A percentile compares a stretch with the other conserved stretches of the same genome.
Evolutionary conservation across 2,113 vertebrate species (phyloP).

Genomic region (Gymnorhina tibicen): DNA sequence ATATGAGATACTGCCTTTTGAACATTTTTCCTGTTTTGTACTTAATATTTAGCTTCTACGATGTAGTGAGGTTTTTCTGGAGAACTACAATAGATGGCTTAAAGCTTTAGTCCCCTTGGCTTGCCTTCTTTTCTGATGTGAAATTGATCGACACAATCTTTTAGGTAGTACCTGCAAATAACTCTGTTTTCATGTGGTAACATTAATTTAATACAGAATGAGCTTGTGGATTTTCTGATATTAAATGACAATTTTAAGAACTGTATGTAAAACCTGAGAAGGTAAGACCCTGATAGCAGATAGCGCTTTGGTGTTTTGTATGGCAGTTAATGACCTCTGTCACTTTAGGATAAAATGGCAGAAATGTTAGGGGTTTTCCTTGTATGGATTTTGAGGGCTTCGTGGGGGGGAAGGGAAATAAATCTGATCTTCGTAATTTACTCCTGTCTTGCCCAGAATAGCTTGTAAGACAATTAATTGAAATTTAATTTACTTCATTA

Average conservation of each 20-base stretch:
- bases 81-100: not conserved
- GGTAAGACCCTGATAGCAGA: not conserved
- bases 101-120: not conserved
- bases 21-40: not conserved
- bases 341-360: not conserved
- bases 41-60: not conserved
- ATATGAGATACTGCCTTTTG: not conserved
- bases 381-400: not conserved
- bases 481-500: not conserved
- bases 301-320: not conserved
- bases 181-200: not conserved
- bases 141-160: not conserved
- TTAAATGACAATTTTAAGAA: not conserved
- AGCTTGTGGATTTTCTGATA: not conserved
- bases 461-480: not conserved
- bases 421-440: not conserved
- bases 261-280: not conserved
- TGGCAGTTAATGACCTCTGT: not conserved
- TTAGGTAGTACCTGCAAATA: not conserved
- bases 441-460: not conserved
- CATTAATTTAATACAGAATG: not conserved
- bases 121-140: not conserved
- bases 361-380: not conserved
- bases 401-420: rapidly evolving
- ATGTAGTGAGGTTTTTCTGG: not conserved